Base-by-base conservation (phyloP, 2,797 vertebrate species). In the Saxicola maurus region DNA sequence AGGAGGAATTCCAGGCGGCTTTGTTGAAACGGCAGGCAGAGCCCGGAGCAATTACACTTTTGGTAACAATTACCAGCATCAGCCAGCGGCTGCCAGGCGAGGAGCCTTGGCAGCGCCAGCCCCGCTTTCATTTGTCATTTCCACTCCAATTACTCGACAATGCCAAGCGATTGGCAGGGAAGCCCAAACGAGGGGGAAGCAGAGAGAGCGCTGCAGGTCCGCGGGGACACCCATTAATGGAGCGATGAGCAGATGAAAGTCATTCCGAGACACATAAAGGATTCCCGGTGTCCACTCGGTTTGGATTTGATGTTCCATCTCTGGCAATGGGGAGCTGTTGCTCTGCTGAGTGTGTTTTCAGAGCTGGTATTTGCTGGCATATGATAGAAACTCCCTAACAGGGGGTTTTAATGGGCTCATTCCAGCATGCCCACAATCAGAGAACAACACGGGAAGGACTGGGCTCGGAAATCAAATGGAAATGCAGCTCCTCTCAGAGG, bases 141-240 rank as follows among this genome's bases (percentile, higher is more conserved):
- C 94, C 93, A 94, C 91, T 93, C 91, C 96, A 95, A 94, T 96
- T 95, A 95, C 76, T 24, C n/a, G 86, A 92, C 91, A 92, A 92
- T 43, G 66, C 49, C 40, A 31, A 89, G 86, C 88, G 88, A 95
- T 4, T 51, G 80, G 87, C 92, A 91, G 92, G 87, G 60, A 79
- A 95, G 89, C 90, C 42, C 62, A 51, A 82, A 78, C 17, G 67
- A 82, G 28, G 62, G 81, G 68, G 86, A 94, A 77, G 66, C 65
- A 52, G 77, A 83, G 91, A 88, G 82, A 9, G 65, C 10, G 4
- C 74, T 40, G 3, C 27, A 18, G 53, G 87, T 78, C 92, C 53
- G 64, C 28, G 83, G 90, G 90, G 88, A 87, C 27, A 37, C 7
- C 83, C 61, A 13, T 55, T 80, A 37, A 37, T 13, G 66, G n/a